These are phyloP conservation scores for Chaitophorus viminalis DNA, from an alignment of 2,888 invertebrate genomes.

Conservation along the genomic window DNA sequence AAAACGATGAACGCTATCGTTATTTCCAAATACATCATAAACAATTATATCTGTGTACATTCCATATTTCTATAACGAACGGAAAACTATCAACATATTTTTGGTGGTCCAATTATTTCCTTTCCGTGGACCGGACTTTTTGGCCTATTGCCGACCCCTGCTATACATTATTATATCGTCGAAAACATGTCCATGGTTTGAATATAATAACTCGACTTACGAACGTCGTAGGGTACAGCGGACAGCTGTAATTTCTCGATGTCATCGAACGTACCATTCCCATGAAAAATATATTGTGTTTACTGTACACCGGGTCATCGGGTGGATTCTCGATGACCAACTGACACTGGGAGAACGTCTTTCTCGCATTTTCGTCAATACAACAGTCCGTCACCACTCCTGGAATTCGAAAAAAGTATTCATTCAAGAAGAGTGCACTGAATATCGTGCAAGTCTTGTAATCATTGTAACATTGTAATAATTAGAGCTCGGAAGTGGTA, in stretches of 20 bases:
- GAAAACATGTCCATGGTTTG: background rate
- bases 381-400: constrained; percentile 31
- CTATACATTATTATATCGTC: background rate
- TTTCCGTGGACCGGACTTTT: too few species aligned
- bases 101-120: too few species aligned
- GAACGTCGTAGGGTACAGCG: constrained; percentile 25
- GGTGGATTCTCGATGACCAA: constrained; percentile 64
- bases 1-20: too few species aligned
- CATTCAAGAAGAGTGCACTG: background rate
- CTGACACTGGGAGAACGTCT: constrained; percentile 11
- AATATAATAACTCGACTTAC: constrained; percentile 16
- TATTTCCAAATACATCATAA: too few species aligned
- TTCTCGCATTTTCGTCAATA: background rate
- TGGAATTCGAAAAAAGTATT: background rate
- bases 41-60: too few species aligned
- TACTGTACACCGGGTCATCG: constrained; percentile 65
- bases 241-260: constrained; percentile 61
- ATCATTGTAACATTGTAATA: too few species aligned
- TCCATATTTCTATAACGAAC: too few species aligned
- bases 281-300: constrained; percentile 65
- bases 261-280: constrained; percentile 72
- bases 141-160: too few species aligned
- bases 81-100: too few species aligned
- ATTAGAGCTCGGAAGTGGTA: too few species aligned
- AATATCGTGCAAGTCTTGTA: too few species aligned